Evolutionary conservation across 2,797 vertebrate species (phyloP).

Genomic region (Tragelaphus eurycerus): DNA sequence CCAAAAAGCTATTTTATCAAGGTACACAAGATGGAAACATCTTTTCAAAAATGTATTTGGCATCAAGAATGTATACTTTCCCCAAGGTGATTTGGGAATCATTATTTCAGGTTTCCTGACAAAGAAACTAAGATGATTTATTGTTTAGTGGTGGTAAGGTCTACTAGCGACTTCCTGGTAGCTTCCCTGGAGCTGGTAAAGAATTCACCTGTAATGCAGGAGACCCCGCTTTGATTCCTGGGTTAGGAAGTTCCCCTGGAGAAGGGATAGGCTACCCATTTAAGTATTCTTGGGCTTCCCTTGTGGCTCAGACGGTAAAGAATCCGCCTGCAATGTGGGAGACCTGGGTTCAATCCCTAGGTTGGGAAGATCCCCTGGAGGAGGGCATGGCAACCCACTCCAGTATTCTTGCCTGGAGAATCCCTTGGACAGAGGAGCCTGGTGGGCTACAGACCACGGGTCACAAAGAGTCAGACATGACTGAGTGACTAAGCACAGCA

Average conservation of each 20-base stretch:
- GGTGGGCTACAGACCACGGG: background rate
- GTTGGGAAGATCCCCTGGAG: background rate
- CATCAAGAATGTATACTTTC: background rate
- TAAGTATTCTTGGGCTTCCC: background rate
- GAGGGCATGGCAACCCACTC: background rate
- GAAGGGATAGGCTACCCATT: background rate
- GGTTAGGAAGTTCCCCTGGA: background rate
- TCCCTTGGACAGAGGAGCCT: background rate
- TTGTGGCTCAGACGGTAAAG: background rate
- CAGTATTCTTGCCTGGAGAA: background rate
- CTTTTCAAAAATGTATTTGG: constrained; percentile 16
- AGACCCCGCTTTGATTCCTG: background rate
- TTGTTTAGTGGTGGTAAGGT: background rate
- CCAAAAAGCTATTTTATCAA: background rate
- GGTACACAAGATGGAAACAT: background rate
- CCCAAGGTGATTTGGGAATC: background rate
- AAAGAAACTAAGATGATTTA: constrained; percentile 3
- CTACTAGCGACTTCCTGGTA: background rate
- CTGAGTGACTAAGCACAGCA: background rate
- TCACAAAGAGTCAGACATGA: background rate
- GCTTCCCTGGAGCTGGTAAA: background rate
- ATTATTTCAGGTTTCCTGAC: background rate
- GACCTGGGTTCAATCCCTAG: background rate
- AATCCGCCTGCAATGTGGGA: background rate
- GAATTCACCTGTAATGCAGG: background rate